Evolutionary conservation across 2,113 vertebrate species (phyloP).

Genomic region (Saimiri boliviensis): DNA sequence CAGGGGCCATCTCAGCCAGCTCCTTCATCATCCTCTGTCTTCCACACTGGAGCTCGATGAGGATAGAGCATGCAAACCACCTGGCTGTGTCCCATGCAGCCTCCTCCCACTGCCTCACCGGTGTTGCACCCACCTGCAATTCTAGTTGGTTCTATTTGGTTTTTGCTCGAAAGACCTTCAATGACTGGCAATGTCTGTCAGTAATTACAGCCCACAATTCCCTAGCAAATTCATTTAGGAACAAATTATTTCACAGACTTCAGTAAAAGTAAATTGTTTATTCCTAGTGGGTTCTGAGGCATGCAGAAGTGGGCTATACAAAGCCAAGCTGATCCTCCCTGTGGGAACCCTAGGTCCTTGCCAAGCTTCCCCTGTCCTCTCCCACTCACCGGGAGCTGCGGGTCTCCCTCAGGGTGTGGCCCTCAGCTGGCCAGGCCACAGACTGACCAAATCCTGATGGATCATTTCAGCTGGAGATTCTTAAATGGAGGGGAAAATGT

Average conservation of each 20-base stretch:
- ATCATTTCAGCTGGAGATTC: neutral
- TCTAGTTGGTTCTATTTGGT: neutral
- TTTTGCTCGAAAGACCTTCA: neutral
- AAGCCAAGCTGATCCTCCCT: neutral
- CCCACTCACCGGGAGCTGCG: neutral
- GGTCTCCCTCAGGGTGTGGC: neutral
- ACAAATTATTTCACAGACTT: constrained; percentile 62
- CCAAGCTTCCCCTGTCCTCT: neutral
- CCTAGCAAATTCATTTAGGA: constrained; percentile 53
- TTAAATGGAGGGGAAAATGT: neutral
- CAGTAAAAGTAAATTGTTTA: constrained; percentile 44
- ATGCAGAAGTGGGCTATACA: constrained; percentile 58
- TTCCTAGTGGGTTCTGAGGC: constrained; percentile 52
- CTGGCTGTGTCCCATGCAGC: neutral
- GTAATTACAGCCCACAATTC: constrained; percentile 67
- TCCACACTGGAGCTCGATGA: neutral
- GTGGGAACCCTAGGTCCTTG: neutral
- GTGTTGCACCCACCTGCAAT: neutral
- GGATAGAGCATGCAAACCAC: neutral
- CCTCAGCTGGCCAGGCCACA: neutral
- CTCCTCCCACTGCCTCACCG: too few relatives aligned
- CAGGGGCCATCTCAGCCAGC: neutral
- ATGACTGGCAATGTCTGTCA: neutral
- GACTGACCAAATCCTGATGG: neutral
- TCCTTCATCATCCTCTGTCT: neutral